These are phyloP conservation scores for Cryptocephalus primarius DNA, from an alignment of 2,888 invertebrate species.

Conservation along the genomic window DNA sequence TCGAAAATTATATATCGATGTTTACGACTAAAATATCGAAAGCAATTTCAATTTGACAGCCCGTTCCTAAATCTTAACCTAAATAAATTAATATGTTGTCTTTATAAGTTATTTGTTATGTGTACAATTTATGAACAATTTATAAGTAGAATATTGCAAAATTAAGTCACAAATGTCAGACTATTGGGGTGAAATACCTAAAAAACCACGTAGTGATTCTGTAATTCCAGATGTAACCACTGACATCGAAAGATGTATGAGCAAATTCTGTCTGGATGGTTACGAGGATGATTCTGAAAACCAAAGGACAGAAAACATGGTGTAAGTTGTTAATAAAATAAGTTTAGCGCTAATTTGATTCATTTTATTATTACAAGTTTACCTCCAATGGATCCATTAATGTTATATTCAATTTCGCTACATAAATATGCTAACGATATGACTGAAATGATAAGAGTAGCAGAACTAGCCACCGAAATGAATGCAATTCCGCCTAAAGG, in stretches of 20 bases:
- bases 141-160: no score
- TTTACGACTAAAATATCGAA: no score
- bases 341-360: background rate
- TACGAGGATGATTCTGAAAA: conserved; percentile 23
- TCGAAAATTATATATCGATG: no score
- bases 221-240: conserved; percentile 24
- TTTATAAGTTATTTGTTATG: no score
- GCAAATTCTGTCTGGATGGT: conserved; percentile 26
- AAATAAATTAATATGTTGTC: no score
- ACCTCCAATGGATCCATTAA: conserved; percentile 28
- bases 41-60: no score
- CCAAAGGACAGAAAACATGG: conserved; percentile 18
- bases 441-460: conserved; percentile 27
- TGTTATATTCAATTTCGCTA: conserved; percentile 29
- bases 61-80: no score
- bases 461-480: conserved; percentile 27
- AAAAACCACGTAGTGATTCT: conserved; percentile 7
- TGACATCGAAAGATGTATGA: conserved; percentile 32
- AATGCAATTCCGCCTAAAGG: conserved; percentile 27
- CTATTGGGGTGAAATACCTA: conserved; percentile 30
- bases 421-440: conserved; percentile 32
- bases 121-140: no score
- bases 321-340: conserved; percentile 14
- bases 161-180: background rate
- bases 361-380: conserved; percentile 19